Conservation (phyloP, 64 coral and sea anemone species). For the Montipora foliosa region DNA sequence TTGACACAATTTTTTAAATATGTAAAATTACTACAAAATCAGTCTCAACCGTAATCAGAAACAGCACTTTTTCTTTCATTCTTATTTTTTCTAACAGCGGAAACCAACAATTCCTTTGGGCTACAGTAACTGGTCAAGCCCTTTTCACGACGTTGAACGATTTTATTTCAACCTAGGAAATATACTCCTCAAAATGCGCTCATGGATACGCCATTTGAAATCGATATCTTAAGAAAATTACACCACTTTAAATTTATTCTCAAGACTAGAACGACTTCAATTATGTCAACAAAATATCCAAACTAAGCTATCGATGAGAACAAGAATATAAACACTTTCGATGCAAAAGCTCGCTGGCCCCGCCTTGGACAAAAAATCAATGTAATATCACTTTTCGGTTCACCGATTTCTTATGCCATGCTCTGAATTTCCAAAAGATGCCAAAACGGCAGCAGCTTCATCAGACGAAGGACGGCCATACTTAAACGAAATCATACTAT, state of each 20-base stretch:
- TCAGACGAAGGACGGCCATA: conserved; percentile 5
- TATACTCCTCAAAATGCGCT: no score
- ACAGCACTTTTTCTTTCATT: neutral
- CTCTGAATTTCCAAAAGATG: conserved; percentile 34
- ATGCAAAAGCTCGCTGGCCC: no score
- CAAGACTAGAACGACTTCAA: no score
- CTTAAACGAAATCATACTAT: neutral
- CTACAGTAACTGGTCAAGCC: no score
- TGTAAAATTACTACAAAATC: neutral
- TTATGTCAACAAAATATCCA: neutral
- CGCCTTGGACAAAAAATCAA: neutral
- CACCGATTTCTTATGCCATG: neutral
- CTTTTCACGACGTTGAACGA: no score
- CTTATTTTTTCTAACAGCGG: no score
- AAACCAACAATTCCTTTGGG: no score
- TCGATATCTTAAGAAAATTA: no score
- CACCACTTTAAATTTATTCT: no score
- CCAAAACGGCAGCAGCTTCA: conserved; percentile 14
- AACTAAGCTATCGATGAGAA: neutral
- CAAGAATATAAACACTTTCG: neutral
- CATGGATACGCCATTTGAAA: no score
- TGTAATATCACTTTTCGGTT: neutral
- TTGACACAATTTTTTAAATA: neutral
- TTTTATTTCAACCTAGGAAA: no score
- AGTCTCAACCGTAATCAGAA: neutral